Evolutionary conservation across 2,888 invertebrate genomes (phyloP), one percentile per base, ranked within the genome.

Genomic region (Phyllotreta striolata): DNA sequence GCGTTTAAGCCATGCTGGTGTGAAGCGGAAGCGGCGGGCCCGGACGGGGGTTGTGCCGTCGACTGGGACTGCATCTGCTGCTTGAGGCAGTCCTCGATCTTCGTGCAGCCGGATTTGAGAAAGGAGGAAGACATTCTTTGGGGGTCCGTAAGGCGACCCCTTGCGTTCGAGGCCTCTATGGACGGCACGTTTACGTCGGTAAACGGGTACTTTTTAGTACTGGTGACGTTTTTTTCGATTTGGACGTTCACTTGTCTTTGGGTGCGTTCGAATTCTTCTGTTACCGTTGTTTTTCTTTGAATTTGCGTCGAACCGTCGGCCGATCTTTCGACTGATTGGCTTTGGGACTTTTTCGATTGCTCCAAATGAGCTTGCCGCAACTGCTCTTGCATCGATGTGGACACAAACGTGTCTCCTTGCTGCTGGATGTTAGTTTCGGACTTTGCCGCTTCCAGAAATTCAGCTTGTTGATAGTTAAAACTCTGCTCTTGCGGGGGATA

Each of bases 241-340:
- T 89, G 87, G 66, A 89, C 82, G 10, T 86, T 84, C 78, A 87
- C 86, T 54, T 88, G 87, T 54, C 87, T 87, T 76, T 88, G 88
- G 1, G 84, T 85, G 64, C 85, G 85, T 79, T 89, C 89, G 70
- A 84, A 89, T 77, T 90, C 89, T 81, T 90, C 89, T 67, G 85
- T 88, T 0, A 88, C 86, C 73, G 85, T 86, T 76, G 84, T 87
- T 7, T 86, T 86, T 1, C 87, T 84, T 74, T 89, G 87, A 51
- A 89, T 84, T 71, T 87, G 87, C n/a, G 85, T 85, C 13, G 69
- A 24, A 10, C 78, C 77, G 64, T 76, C 76, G 44, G 71, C 70
- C 13, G 75, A 76, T 43, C 54, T 67, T 67, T 78, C 73, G 1
- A 73, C 66, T 46, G 70, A 73, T 44, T 76, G 67, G 46, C 66